These are phyloP conservation scores for Dolichotis patagonum DNA, from an alignment of 2,113 vertebrate genomes.

Conservation along the genomic window DNA sequence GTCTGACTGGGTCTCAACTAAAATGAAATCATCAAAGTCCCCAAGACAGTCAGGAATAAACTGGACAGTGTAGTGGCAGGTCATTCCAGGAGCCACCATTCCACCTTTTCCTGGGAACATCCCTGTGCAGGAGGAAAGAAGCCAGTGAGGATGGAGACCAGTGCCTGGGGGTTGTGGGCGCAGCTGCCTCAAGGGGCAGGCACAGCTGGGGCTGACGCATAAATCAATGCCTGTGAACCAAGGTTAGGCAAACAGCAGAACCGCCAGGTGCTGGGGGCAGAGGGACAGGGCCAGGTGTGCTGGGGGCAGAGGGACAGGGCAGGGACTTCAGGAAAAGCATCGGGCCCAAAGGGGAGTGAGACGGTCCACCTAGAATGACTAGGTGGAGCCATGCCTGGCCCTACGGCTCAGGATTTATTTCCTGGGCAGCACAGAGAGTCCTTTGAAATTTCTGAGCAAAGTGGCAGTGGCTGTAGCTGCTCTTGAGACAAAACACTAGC, in stretches of 20 bases:
- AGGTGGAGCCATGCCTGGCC: neutral
- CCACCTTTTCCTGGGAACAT: slow-evolving; percentile 94
- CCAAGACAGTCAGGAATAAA: slow-evolving; percentile 93
- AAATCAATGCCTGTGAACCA: neutral
- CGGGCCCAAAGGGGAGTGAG: accelerated
- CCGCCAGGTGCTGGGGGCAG: accelerated
- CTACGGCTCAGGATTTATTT: neutral
- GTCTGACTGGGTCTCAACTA: slow-evolving; percentile 91
- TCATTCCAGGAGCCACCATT: slow-evolving; percentile 95
- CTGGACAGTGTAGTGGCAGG: slow-evolving; percentile 92
- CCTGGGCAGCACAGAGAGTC: neutral
- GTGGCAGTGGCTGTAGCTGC: neutral
- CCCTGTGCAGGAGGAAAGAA: slow-evolving; percentile 83
- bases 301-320: neutral
- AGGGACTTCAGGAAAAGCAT: neutral
- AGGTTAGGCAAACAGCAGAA: neutral
- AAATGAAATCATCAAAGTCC: slow-evolving; percentile 91
- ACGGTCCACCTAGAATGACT: accelerated
- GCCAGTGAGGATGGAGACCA: neutral
- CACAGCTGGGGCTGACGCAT: neutral
- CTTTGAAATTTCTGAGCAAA: neutral
- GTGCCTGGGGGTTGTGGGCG: neutral
- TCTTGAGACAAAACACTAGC: neutral
- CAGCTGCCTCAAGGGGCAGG: accelerated
- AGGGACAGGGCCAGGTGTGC: accelerated